These are phyloP conservation scores for Laothoe populi DNA, from an alignment of 2,888 invertebrate species.

Conservation along the genomic window DNA sequence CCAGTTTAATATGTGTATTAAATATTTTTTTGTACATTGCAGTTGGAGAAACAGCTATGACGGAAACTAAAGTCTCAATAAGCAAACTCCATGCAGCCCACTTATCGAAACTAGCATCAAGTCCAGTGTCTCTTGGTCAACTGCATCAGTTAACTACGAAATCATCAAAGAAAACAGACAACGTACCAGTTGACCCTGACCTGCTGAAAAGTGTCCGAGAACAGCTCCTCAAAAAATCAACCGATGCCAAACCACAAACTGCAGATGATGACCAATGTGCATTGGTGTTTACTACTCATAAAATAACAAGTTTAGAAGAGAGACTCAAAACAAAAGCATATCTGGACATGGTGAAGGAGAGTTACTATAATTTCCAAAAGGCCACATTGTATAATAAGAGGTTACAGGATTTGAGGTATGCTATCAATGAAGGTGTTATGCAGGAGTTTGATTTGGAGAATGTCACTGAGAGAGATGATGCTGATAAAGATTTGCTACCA, in stretches of 20 bases:
- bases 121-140: conserved; percentile 84
- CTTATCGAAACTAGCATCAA: conserved; percentile 86
- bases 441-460: conserved; percentile 68
- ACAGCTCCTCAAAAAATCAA: conserved; percentile 64
- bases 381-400: conserved; percentile 77
- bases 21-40: conserved; percentile 41
- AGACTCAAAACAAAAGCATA: conserved; percentile 66
- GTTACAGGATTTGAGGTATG: conserved; percentile 74
- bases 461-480: conserved; percentile 34
- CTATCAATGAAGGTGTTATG: conserved; percentile 76
- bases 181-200: conserved; percentile 71
- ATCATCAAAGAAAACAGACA: conserved; percentile 48
- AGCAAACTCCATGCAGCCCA: conserved; percentile 88
- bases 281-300: conserved; percentile 68
- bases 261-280: conserved; percentile 78
- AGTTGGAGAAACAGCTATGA: conserved; percentile 87
- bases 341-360: conserved; percentile 73
- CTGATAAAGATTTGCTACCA: conserved; percentile 43
- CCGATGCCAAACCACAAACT: conserved; percentile 46
- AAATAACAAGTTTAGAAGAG: conserved; percentile 62
- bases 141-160: conserved; percentile 82
- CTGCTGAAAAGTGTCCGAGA: conserved; percentile 72
- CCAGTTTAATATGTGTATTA: background rate
- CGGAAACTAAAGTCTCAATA: conserved; percentile 87
- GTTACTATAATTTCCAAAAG: conserved; percentile 79